Percentiles rank a stretch among this genome's conserved stretches.
Evolutionary conservation across 2,113 vertebrate genomes (phyloP).

Genomic region (Myrmecophaga tridactyla): DNA sequence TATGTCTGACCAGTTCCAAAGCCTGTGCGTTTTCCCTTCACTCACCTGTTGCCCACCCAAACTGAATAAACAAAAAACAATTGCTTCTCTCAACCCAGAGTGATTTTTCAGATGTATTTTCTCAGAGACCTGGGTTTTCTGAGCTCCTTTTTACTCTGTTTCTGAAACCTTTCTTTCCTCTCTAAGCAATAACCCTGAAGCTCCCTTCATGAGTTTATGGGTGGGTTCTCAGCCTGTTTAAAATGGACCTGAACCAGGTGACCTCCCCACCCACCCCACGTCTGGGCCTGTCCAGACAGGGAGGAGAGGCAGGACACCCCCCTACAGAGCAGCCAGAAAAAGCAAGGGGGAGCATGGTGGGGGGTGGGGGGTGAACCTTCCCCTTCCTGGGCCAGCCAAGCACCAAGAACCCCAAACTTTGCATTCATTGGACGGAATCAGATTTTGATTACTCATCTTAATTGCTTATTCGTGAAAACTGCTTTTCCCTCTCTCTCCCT

Average conservation of each 20-base stretch:
- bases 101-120: not conserved
- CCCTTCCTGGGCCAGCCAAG: slow-evolving; percentile 18
- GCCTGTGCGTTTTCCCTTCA: not conserved
- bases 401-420: slow-evolving; percentile 21
- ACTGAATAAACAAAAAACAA: not conserved
- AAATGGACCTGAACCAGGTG: slow-evolving; percentile 13
- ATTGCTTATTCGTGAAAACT: slow-evolving; percentile 18
- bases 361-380: not conserved
- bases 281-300: slow-evolving; percentile 45
- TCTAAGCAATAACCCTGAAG: not conserved
- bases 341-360: not conserved
- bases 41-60: not conserved
- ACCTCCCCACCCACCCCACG: not conserved
- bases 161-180: slow-evolving; percentile 36
- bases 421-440: not conserved
- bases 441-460: not conserved
- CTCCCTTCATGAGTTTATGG: not conserved
- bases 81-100: not conserved
- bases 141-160: not conserved
- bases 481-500: not conserved
- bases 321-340: slow-evolving; percentile 34
- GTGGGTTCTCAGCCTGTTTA: slow-evolving; percentile 58
- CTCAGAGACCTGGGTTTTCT: not conserved
- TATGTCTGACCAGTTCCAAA: not conserved
- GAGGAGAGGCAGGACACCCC: slow-evolving; percentile 10